Evolutionary conservation across 2,113 vertebrate species (phyloP).

Genomic region (Etia nguti): DNA sequence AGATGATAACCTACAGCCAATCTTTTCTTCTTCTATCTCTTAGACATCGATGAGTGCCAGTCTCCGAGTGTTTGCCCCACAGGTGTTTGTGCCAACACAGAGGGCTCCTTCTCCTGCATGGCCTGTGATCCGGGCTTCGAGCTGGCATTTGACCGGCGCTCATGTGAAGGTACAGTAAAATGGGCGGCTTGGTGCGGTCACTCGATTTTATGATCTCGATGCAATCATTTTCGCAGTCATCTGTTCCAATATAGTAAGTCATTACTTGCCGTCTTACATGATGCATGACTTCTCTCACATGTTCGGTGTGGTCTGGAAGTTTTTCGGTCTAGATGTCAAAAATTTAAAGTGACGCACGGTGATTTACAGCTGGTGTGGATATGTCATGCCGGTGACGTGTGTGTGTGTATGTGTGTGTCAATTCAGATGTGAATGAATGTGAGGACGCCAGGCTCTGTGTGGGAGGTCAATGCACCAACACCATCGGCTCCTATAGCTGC

Average conservation of each 20-base stretch:
- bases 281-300: slow-evolving; percentile 11
- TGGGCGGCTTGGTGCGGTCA: background rate
- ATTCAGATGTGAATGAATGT: slow-evolving; percentile 72
- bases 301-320: slow-evolving; percentile 37
- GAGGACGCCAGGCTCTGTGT: slow-evolving; percentile 52
- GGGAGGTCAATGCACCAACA: slow-evolving; percentile 67
- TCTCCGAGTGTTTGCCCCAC: slow-evolving; percentile 66
- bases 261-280: background rate
- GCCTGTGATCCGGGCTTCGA: slow-evolving; percentile 70
- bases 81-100: slow-evolving; percentile 76
- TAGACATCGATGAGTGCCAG: slow-evolving; percentile 64
- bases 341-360: background rate
- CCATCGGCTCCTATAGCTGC: slow-evolving; percentile 64
- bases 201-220: background rate
- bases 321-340: slow-evolving; percentile 1
- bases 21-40: slow-evolving; percentile 3
- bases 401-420: background rate
- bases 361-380: slow-evolving; percentile 29
- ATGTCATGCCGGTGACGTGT: slow-evolving; percentile 16
- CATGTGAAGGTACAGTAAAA: slow-evolving; percentile 76
- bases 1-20: background rate
- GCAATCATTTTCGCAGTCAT: background rate
- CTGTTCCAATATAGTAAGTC: background rate
- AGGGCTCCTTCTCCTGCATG: slow-evolving; percentile 79
- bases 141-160: slow-evolving; percentile 50